These are phyloP conservation scores for human DNA, from an alignment of 2,113 vertebrate genomes.

Conservation along the genomic window GRCh38 chr11:130505001-130505500, in stretches of 20 bases:
- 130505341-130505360: neutral
- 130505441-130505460: neutral
- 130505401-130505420: neutral
- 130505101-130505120: neutral
- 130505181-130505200: constrained; percentile 1
- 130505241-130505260: neutral
- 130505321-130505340: neutral
- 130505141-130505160: neutral
- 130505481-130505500: neutral
- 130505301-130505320: neutral
- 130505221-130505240: neutral
- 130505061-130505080: neutral
- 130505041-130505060: neutral
- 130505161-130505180: neutral
- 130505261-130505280: neutral
- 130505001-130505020: neutral
- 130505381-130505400: neutral
- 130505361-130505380: neutral
- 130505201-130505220: neutral
- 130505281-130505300: neutral
- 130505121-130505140: neutral
- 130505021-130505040: neutral
- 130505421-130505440: neutral
- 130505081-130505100: neutral
- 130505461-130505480: neutral